Conservation (phyloP, 2,888 invertebrate species). For the Hirtodrosophila confusa region DNA sequence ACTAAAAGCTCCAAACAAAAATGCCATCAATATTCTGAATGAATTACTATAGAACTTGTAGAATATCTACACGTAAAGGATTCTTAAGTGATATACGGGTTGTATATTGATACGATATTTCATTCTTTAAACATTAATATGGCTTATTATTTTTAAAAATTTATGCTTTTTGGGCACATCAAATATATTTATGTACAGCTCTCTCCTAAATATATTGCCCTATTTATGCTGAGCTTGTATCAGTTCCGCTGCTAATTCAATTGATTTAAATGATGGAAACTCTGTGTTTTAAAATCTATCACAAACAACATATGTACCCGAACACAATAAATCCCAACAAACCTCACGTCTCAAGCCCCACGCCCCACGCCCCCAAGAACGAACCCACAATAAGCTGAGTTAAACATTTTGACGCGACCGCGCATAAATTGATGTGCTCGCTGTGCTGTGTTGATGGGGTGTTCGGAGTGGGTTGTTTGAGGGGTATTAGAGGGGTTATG, state of each 20-base stretch:
- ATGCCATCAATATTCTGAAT: too few relatives aligned
- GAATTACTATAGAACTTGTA: too few relatives aligned
- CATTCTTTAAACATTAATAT: too few relatives aligned
- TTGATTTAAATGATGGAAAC: constrained; percentile 46
- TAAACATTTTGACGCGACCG: constrained; percentile 45
- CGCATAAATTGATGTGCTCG: constrained; percentile 52
- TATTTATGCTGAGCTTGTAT: not conserved
- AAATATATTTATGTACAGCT: too few relatives aligned
- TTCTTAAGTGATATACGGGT: too few relatives aligned
- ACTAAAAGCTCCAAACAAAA: too few relatives aligned
- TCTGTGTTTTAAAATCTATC: constrained; percentile 4
- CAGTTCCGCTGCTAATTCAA: constrained; percentile 47
- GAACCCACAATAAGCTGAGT: constrained; percentile 21
- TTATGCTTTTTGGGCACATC: too few relatives aligned
- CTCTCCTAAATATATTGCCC: too few relatives aligned
- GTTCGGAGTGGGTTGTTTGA: constrained; percentile 1
- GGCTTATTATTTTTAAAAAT: too few relatives aligned
- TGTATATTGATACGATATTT: too few relatives aligned
- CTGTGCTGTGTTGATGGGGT: constrained; percentile 4
- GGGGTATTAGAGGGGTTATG: constrained; percentile 7
- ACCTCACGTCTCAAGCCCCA: not conserved
- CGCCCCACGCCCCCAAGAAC: constrained; percentile 3
- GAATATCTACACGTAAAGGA: too few relatives aligned
- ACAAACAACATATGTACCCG: constrained; percentile 3
- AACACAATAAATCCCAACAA: constrained; percentile 4